Evolutionary conservation across 2,888 invertebrate genomes (phyloP).

Genomic region (Leptopterna dolabrata): DNA sequence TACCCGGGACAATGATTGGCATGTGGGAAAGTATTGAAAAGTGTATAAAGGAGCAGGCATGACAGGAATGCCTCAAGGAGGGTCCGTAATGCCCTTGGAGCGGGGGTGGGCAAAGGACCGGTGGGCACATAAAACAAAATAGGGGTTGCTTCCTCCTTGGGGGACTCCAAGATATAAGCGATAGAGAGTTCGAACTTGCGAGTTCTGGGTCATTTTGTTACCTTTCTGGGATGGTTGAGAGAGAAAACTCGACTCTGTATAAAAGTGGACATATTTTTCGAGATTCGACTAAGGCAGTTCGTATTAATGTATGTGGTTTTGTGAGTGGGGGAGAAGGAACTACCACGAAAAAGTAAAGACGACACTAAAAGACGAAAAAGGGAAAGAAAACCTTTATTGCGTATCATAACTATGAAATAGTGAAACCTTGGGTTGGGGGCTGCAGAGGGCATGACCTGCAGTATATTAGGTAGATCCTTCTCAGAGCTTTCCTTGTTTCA

Average conservation of each 20-base stretch:
- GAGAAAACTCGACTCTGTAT: not conserved
- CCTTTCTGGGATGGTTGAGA: not conserved
- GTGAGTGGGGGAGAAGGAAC: not conserved
- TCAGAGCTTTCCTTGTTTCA: slow-evolving; percentile 9
- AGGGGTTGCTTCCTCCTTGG: slow-evolving; percentile 5
- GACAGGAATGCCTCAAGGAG: slow-evolving; percentile 34
- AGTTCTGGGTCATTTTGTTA: not conserved
- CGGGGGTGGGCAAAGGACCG: slow-evolving; percentile 1
- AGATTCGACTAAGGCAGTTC: slow-evolving; percentile 18
- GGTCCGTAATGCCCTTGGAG: slow-evolving; percentile 15
- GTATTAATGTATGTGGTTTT: slow-evolving; percentile 49
- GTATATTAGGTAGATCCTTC: slow-evolving; percentile 56
- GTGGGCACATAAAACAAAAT: slow-evolving; percentile 50
- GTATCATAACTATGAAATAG: slow-evolving; percentile 57
- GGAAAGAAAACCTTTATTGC: slow-evolving; percentile 53
- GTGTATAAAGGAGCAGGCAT: slow-evolving; percentile 42
- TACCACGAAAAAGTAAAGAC: slow-evolving; percentile 46
- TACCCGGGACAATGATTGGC: slow-evolving; percentile 50
- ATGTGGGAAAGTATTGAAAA: slow-evolving; percentile 52
- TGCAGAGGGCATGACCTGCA: slow-evolving; percentile 38
- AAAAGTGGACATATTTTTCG: not conserved
- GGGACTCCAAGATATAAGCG: not conserved
- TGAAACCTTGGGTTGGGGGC: slow-evolving; percentile 36
- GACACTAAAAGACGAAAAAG: slow-evolving; percentile 55
- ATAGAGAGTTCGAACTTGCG: not conserved